Conservation (phyloP, 2,797 vertebrate genomes). For the Gymnothorax reevesii region DNA sequence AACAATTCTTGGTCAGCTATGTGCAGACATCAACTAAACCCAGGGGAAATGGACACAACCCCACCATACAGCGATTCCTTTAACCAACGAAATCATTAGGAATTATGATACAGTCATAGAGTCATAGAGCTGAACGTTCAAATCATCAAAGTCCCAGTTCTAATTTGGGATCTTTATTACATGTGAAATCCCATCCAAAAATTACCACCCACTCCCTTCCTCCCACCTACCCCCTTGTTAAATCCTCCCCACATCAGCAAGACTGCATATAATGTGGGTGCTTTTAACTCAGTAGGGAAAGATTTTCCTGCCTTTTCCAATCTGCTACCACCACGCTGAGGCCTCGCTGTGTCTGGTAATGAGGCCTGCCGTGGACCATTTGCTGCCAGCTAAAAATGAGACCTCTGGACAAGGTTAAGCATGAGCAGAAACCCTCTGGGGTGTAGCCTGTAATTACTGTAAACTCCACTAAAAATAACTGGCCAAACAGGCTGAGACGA, state of each 20-base stretch:
- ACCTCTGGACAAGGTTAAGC: not conserved
- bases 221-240: not conserved
- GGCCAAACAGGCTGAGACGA: not conserved
- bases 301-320: not conserved
- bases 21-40: not conserved
- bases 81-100: not conserved
- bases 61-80: not conserved
- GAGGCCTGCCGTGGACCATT: not conserved
- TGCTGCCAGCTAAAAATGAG: not conserved
- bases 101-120: not conserved
- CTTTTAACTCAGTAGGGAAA: not conserved
- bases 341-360: not conserved
- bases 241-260: slow-evolving; percentile 3
- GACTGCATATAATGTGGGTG: not conserved
- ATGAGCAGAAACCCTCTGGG: not conserved
- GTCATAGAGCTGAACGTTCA: not conserved
- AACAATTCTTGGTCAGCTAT: too few relatives aligned
- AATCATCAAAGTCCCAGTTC: not conserved
- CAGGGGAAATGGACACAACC: not conserved
- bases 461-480: slow-evolving; percentile 19
- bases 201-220: not conserved
- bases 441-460: slow-evolving; percentile 9
- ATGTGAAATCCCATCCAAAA: slow-evolving; percentile 8
- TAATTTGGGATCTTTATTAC: not conserved
- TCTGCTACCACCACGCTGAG: not conserved